Evolutionary conservation across 2,888 invertebrate species (phyloP).

Genomic region (Euclidia mi): DNA sequence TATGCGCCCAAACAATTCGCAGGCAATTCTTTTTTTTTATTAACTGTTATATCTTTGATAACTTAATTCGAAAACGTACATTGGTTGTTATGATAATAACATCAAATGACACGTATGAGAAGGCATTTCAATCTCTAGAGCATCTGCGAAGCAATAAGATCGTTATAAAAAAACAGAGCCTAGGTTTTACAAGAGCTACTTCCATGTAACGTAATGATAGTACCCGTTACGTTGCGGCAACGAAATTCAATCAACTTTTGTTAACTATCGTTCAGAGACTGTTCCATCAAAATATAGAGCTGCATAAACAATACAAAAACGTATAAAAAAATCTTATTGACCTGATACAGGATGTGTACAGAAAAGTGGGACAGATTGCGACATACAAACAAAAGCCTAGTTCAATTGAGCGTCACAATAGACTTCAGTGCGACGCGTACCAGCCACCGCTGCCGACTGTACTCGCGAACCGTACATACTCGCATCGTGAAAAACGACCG

Average conservation of each 20-base stretch:
- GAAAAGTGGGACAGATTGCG: conserved; percentile 43
- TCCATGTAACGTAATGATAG: background rate
- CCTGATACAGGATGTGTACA: conserved; percentile 32
- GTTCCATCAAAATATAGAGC: background rate
- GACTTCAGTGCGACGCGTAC: conserved; percentile 18
- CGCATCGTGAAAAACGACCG: conserved; percentile 66
- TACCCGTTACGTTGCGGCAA: too few relatives aligned
- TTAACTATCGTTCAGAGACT: background rate
- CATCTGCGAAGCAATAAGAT: too few relatives aligned
- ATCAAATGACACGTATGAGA: too few relatives aligned
- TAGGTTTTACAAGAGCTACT: too few relatives aligned
- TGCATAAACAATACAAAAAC: background rate
- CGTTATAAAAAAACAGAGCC: too few relatives aligned
- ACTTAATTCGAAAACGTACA: too few relatives aligned
- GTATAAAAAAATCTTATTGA: conserved; percentile 17
- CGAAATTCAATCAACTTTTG: too few relatives aligned
- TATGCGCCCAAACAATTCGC: too few relatives aligned
- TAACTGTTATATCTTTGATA: too few relatives aligned
- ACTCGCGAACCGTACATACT: conserved; percentile 54
- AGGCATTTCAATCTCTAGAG: too few relatives aligned
- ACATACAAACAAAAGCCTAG: conserved; percentile 34
- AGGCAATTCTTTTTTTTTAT: too few relatives aligned
- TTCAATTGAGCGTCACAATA: conserved; percentile 23
- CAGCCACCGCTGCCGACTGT: conserved; percentile 26
- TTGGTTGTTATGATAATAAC: too few relatives aligned